Base-by-base conservation (phyloP, 2,797 vertebrate species). In the Percopsis omiscomaycus region DNA sequence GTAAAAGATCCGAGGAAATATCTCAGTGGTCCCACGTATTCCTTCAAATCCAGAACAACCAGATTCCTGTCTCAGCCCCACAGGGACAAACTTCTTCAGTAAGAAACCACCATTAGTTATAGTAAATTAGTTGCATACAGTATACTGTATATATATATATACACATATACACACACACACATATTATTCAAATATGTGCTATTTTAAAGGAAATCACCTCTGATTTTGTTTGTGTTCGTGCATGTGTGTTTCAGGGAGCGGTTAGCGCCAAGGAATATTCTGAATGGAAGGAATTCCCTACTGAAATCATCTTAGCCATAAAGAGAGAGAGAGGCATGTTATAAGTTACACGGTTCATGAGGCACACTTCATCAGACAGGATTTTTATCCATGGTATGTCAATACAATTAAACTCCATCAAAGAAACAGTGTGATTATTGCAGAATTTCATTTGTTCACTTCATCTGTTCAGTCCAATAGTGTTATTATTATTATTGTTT, bases 41-140 rank as follows among this genome's bases (percentile, higher is more conserved):
- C 88, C 45, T 92, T 83, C 75, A 16, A 59, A 71, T 48, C 66
- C 0, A 79, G 72, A 0, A 5, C 67, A 0, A 74, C 84, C 68
- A 77, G 83, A 54, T 92, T 89, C 66, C 88, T 52, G 9, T 70
- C 73, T 1, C 65, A 89, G 61, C 62, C 16, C 0, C 66, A 46
- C 52, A 32, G 3, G 62, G 89, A 89, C 22, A 81, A 30, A 51
- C n/a, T 49, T 51, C 4, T 85, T 60, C 82, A 85, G 91, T 93
- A 79, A 92, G 92, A 86, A 60, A 29, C 32, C 1, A 60, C 28
- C 3, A 28, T 10, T 30, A 28, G 22, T 29, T 48, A 14, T n/a
- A 49, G 13, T 60, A 53, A 8, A 52, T 53, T 10, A 10, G n/a
- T 29, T 6, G 13, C 28, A 51, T 50, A 10, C 22, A 22, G 22